Evolutionary conservation across 2,888 invertebrate species (phyloP).

Genomic region (Erynnis tages): DNA sequence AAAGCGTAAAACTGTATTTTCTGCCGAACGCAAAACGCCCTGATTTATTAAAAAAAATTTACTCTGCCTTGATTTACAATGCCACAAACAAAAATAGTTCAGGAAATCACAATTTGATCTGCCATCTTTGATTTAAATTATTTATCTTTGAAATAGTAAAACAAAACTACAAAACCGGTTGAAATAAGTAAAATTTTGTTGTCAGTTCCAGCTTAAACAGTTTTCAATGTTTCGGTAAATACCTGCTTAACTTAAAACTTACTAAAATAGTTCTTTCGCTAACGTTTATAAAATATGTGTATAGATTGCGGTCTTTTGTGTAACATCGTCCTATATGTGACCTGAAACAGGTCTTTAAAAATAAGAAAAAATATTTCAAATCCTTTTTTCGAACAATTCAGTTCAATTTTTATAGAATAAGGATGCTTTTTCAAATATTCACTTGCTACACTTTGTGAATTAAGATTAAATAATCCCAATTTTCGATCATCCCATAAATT

Average conservation of each 20-base stretch:
- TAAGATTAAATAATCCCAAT: constrained; percentile 22
- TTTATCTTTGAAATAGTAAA: not conserved
- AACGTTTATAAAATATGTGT: constrained; percentile 17
- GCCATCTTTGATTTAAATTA: not conserved
- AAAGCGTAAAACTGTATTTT: not conserved
- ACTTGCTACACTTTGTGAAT: constrained; percentile 9
- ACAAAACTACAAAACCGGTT: not conserved
- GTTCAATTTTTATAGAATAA: constrained; percentile 16
- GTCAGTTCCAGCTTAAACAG: not conserved
- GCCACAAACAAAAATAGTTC: not conserved
- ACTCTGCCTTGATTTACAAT: not conserved
- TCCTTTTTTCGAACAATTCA: constrained; percentile 10
- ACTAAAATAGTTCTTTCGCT: constrained; percentile 64
- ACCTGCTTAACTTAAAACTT: constrained; percentile 36
- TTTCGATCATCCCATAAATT: constrained; percentile 14
- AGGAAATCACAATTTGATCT: constrained; percentile 17
- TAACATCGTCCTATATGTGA: constrained; percentile 37
- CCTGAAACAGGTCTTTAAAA: constrained; percentile 41
- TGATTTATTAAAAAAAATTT: not conserved
- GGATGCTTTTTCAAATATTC: constrained; percentile 17
- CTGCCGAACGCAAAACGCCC: too few relatives aligned
- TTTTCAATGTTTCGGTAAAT: not conserved
- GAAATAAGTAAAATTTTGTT: not conserved
- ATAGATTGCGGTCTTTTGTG: constrained; percentile 27
- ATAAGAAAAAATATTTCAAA: constrained; percentile 29